These are phyloP conservation scores for Chloebia gouldiae DNA, from an alignment of 2,113 vertebrate genomes.

Conservation along the genomic window DNA sequence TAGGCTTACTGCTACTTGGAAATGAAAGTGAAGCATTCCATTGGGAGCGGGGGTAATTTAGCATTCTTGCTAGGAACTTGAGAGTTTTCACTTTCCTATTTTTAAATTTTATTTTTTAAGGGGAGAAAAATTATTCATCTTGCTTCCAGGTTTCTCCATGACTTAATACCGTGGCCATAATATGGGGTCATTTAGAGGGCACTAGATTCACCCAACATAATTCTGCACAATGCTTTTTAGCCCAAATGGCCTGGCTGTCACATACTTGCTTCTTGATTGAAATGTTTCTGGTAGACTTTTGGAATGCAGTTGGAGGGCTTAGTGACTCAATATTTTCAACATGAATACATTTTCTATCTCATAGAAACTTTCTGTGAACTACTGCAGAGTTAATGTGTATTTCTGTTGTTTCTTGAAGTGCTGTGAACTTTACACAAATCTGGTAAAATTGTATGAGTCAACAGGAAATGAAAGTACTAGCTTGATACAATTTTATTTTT, in stretches of 20 bases:
- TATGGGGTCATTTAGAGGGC: conserved; percentile 78
- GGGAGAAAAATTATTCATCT: conserved; percentile 46
- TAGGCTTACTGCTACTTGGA: conserved; percentile 78
- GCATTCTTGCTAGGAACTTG: conserved; percentile 72
- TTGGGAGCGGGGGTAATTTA: conserved; percentile 73
- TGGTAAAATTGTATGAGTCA: conserved; percentile 30
- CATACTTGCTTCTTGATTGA: conserved; percentile 74
- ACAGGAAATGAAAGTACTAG: conserved; percentile 48
- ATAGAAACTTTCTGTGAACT: conserved; percentile 73
- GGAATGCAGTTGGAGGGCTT: conserved; percentile 80
- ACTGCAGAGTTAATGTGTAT: conserved; percentile 66
- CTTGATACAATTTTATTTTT: conserved; percentile 25
- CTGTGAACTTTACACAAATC: conserved; percentile 57
- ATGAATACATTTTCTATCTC: conserved; percentile 76
- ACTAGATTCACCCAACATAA: conserved; percentile 71
- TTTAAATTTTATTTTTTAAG: background rate
- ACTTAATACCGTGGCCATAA: conserved; percentile 72
- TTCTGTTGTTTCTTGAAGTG: conserved; percentile 63
- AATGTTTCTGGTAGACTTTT: conserved; percentile 79
- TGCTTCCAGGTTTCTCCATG: conserved; percentile 68
- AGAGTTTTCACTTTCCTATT: conserved; percentile 30
- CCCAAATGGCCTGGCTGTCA: conserved; percentile 75
- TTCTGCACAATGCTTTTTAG: conserved; percentile 74
- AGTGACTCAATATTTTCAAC: conserved; percentile 78
- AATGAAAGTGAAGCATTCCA: conserved; percentile 81